Evolutionary conservation across 2,888 invertebrate genomes (phyloP).

Genomic region (Autographa gamma): DNA sequence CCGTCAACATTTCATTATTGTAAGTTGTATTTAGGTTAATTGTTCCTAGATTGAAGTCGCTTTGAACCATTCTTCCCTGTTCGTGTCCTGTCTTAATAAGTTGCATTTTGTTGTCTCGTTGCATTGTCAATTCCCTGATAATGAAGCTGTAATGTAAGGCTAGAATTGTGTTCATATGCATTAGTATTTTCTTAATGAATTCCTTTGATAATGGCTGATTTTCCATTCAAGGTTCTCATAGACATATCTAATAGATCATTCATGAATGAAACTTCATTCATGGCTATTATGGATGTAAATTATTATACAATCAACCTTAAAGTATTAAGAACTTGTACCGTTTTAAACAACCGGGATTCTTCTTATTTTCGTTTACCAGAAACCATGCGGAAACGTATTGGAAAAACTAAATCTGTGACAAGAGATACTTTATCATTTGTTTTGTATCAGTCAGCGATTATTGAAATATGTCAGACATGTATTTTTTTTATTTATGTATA

Average conservation of each 20-base stretch:
- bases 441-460: no score
- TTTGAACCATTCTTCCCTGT: conserved; percentile 14
- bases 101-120: conserved; percentile 5
- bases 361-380: no score
- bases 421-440: no score
- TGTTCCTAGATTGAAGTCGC: conserved; percentile 12
- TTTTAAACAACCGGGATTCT: no score
- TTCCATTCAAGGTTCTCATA: no score
- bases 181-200: not conserved
- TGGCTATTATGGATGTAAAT: not conserved
- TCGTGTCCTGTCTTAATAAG: conserved; percentile 13
- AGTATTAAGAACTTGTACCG: not conserved
- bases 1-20: conserved; percentile 34
- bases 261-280: conserved; percentile 3
- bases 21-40: conserved; percentile 14
- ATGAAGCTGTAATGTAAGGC: not conserved
- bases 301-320: not conserved
- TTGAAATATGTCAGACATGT: no score
- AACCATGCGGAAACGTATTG: no score
- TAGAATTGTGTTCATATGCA: not conserved
- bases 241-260: no score
- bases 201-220: no score
- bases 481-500: no score
- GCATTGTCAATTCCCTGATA: not conserved
- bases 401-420: no score